Conservation (phyloP, 2,797 vertebrate species). For the Syngnathus acus region DNA sequence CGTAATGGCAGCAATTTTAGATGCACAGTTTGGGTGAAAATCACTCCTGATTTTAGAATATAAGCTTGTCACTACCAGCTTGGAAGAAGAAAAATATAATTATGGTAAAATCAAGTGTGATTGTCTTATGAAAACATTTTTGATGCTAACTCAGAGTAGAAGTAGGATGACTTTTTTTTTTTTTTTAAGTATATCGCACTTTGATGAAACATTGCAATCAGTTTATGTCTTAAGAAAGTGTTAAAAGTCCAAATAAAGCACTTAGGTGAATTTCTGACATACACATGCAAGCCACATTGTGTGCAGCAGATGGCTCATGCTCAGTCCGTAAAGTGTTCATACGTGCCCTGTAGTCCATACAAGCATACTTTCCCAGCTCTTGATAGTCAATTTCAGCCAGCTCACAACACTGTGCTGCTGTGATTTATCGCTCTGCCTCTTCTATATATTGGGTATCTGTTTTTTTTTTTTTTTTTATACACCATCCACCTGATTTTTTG, state of each 20-base stretch:
- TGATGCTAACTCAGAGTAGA: not conserved
- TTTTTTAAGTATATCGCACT: not conserved
- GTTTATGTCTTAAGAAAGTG: not conserved
- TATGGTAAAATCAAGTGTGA: not conserved
- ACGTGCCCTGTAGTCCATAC: not conserved
- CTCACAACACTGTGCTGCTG: not conserved
- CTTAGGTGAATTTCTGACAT: not conserved
- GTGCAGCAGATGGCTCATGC: not conserved
- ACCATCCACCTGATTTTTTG: slow-evolving; percentile 4
- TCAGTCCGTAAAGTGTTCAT: not conserved
- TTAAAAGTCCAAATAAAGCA: not conserved
- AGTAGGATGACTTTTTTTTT: not conserved
- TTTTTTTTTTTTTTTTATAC: slow-evolving; percentile 13
- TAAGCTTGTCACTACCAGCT: not conserved
- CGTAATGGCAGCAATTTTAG: not conserved
- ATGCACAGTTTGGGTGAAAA: not conserved
- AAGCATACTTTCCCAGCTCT: not conserved
- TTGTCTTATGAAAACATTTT: not conserved
- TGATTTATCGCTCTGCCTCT: slow-evolving; percentile 1
- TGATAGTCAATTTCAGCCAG: not conserved
- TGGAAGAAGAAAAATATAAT: not conserved
- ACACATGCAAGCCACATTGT: not conserved
- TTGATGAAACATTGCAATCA: not conserved
- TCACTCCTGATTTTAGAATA: not conserved
- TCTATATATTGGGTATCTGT: slow-evolving; percentile 3